Conservation (phyloP, 2,888 invertebrate genomes). For the Ophioninae sp. region DNA sequence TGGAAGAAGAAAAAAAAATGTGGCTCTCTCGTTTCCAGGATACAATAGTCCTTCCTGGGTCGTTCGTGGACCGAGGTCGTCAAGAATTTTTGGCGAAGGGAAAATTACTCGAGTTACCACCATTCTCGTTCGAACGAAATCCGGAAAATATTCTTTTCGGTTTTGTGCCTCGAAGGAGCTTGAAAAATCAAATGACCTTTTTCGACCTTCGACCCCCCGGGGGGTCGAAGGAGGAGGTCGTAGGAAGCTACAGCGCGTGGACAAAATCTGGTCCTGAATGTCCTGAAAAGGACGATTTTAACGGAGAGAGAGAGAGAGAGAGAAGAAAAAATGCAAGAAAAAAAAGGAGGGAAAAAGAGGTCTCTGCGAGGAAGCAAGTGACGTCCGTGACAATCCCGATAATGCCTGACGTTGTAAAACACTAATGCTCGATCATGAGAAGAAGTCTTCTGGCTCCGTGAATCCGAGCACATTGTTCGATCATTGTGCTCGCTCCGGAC, state of each 20-base stretch:
- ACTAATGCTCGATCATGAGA: conserved; percentile 79
- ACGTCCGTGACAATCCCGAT: conserved; percentile 76
- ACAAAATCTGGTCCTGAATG: conserved; percentile 18
- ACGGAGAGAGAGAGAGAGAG: conserved; percentile 28
- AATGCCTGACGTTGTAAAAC: conserved; percentile 76
- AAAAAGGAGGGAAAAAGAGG: conserved; percentile 42
- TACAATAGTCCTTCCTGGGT: conserved; percentile 23
- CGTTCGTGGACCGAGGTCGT: neutral
- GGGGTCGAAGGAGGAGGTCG: neutral
- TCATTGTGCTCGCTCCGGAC: conserved; percentile 68
- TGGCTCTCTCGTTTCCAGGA: neutral
- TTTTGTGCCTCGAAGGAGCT: neutral
- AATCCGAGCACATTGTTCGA: conserved; percentile 65
- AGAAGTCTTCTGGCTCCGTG: conserved; percentile 66
- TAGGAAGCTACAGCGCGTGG: neutral
- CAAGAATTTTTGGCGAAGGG: conserved; percentile 27
- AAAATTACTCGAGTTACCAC: conserved; percentile 25
- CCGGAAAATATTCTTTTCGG: neutral
- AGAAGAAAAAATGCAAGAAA: conserved; percentile 33
- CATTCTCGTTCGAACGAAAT: conserved; percentile 18
- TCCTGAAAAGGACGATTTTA: conserved; percentile 29
- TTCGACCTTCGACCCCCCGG: neutral
- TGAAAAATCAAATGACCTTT: conserved; percentile 6
- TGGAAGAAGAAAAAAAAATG: conserved; percentile 8
- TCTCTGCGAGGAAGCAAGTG: conserved; percentile 68